These are phyloP conservation scores for Tetheella fluctuosa DNA, from an alignment of 2,888 invertebrate species.

Conservation along the genomic window DNA sequence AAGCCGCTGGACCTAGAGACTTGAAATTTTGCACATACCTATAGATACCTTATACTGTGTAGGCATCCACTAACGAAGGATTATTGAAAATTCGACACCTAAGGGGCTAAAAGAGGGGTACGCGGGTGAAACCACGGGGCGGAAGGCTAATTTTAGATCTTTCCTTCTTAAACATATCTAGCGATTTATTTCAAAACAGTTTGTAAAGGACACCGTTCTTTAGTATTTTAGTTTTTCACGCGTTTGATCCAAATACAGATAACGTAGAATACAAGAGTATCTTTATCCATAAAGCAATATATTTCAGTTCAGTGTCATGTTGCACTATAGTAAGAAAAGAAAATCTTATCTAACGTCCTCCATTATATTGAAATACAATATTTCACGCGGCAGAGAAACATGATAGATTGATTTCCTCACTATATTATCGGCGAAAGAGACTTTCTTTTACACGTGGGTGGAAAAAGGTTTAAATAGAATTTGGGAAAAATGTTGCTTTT, in stretches of 20 bases:
- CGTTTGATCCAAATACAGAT: neutral
- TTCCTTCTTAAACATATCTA: too few relatives aligned
- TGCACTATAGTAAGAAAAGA: neutral
- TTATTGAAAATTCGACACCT: too few relatives aligned
- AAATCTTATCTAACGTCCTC: neutral
- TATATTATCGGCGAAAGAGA: slow-evolving; percentile 5
- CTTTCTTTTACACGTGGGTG: neutral
- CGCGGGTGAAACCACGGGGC: too few relatives aligned
- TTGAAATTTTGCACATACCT: too few relatives aligned
- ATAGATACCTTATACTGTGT: too few relatives aligned
- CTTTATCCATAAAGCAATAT: neutral
- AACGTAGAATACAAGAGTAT: neutral
- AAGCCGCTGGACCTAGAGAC: too few relatives aligned
- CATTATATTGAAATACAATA: slow-evolving; percentile 13
- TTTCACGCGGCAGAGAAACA: slow-evolving; percentile 7
- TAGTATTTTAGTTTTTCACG: neutral
- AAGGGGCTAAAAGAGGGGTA: too few relatives aligned
- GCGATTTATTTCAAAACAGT: too few relatives aligned
- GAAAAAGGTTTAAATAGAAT: neutral
- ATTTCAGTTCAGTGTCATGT: neutral
- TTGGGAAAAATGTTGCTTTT: neutral
- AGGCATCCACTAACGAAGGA: too few relatives aligned
- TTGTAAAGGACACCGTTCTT: neutral
- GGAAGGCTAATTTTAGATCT: too few relatives aligned
- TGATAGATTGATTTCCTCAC: neutral